Conservation (phyloP, 2,888 invertebrate species). For the Hyppa rectilinea region DNA sequence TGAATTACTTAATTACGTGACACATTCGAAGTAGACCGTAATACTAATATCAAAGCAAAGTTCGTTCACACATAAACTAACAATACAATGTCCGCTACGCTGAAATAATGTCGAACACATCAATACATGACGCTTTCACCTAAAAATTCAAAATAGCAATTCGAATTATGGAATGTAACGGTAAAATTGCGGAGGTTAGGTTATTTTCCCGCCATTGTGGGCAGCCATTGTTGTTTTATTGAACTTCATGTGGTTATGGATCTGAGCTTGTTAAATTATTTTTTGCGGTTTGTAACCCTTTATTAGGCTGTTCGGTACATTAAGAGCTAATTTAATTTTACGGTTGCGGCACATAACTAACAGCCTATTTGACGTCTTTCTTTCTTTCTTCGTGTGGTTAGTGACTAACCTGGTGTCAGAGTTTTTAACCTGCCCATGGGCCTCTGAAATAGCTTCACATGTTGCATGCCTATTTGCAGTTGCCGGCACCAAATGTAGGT, state of each 20-base stretch:
- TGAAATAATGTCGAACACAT: slow-evolving; percentile 60
- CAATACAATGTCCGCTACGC: slow-evolving; percentile 65
- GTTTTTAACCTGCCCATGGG: too few species aligned
- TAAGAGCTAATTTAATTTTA: slow-evolving; percentile 26
- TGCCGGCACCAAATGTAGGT: too few species aligned
- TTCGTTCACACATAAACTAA: slow-evolving; percentile 67
- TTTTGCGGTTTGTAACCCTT: slow-evolving; percentile 4
- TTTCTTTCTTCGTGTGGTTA: too few species aligned
- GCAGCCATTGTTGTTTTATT: slow-evolving; percentile 59
- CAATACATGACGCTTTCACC: slow-evolving; percentile 72
- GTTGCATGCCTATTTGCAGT: too few species aligned
- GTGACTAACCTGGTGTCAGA: too few species aligned
- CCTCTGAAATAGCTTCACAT: too few species aligned
- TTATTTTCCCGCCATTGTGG: slow-evolving; percentile 57
- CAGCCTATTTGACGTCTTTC: neutral
- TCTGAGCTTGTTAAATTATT: slow-evolving; percentile 21
- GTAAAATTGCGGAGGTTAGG: slow-evolving; percentile 59
- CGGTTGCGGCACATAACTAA: neutral
- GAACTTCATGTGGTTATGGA: slow-evolving; percentile 44
- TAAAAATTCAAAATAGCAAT: slow-evolving; percentile 65
- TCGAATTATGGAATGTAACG: slow-evolving; percentile 64
- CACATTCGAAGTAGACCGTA: slow-evolving; percentile 58
- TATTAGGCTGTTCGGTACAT: neutral
- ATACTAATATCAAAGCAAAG: slow-evolving; percentile 56
- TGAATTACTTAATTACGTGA: slow-evolving; percentile 49